Evolutionary conservation across 92 coral and sea anemone species (phyloP), one percentile per base, ranked within the genome.

Genomic region (Epizoanthus illoricatus): DNA sequence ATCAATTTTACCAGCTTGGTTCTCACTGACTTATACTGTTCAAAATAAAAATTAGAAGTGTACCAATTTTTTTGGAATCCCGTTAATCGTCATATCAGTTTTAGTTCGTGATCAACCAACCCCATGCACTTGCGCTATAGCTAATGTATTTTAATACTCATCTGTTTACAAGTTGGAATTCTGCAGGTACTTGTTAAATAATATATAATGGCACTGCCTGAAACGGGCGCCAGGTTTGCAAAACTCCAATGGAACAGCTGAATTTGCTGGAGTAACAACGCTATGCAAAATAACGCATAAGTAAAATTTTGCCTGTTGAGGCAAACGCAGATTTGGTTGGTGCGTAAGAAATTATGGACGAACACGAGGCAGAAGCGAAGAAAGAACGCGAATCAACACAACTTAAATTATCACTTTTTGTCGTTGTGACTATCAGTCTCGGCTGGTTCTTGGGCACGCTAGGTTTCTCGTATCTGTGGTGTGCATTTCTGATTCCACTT

Each of bases 381-480:
- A 90, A 88, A 70, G 91, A 88, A 39, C 80, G 97, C 19, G 94
- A 94, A 19, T 89, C 89, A 13, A 88, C 94, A 0, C 97, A 94
- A 52, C 89, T 94, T 42, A 93, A 93, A 9, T 75, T 94, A 74
- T 90, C 94, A 5, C 67, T 90, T 36, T 86, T 92, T 79, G 90
- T 92, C 12, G 88, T 94, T 15, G 97, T 76, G 3, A 79, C 84
- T 12, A 76, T 94, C 17, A 76, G 79, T 16, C 28, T 94, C 40
- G 76, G 97, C 33, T 94, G 98, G 98, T 83, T 84, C 43, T 84
- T 92, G 19, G 98, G 98, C 64, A 86, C 94, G 43, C 83, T 76
- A 28, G 97, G 97, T 21, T 90, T 90, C 61, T 94, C 98, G 61
- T 84, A 84, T 81, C 65, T 92, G 40, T 92, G 94, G 96, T 87